Evolutionary conservation across 2,113 vertebrate genomes (phyloP).

Genomic region (Psephotus haematonotus): DNA sequence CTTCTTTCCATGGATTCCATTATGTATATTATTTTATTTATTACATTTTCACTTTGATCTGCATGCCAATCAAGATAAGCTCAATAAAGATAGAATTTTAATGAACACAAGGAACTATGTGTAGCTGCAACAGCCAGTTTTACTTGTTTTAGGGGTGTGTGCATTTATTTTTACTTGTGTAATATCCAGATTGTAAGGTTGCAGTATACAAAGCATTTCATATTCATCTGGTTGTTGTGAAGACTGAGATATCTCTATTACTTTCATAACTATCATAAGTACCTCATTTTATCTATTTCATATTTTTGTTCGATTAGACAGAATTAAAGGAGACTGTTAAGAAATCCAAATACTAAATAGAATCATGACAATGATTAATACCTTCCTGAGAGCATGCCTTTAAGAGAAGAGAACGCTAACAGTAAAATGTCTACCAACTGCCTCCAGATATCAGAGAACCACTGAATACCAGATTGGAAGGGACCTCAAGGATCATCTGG

Average conservation of each 20-base stretch:
- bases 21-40: conserved; percentile 75
- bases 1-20: conserved; percentile 71
- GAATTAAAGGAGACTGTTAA: neutral
- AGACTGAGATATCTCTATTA: neutral
- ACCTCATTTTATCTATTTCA: neutral
- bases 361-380: neutral
- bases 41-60: conserved; percentile 78
- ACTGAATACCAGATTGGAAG: neutral
- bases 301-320: neutral
- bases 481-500: neutral
- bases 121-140: conserved; percentile 79
- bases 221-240: conserved; percentile 64
- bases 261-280: neutral
- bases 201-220: conserved; percentile 57
- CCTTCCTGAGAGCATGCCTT: neutral
- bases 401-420: neutral
- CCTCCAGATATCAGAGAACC: neutral
- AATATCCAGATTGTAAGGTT: conserved; percentile 73
- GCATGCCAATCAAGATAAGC: conserved; percentile 78
- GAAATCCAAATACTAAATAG: neutral
- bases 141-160: conserved; percentile 78
- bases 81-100: conserved; percentile 76
- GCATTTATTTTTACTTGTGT: conserved; percentile 81
- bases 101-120: conserved; percentile 74
- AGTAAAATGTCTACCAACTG: neutral